These are phyloP conservation scores for Neopelma chrysocephalum DNA, from an alignment of 2,797 vertebrate species.

Conservation along the genomic window DNA sequence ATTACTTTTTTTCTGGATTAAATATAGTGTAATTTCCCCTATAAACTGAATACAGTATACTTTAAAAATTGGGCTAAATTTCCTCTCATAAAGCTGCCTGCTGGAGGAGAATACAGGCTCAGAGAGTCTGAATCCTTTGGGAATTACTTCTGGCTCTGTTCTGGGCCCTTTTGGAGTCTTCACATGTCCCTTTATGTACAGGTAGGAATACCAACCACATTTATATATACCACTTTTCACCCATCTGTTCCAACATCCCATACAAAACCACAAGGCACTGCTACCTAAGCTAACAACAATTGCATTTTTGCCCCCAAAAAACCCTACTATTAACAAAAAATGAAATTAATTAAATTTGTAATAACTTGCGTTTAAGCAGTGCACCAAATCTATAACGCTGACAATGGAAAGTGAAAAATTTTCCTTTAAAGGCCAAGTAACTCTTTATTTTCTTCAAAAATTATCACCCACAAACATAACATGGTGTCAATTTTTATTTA, in stretches of 20 bases:
- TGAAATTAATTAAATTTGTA: neutral
- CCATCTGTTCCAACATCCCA: neutral
- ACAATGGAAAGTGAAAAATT: neutral
- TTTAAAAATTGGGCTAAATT: neutral
- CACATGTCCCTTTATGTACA: neutral
- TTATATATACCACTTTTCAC: neutral
- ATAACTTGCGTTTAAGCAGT: neutral
- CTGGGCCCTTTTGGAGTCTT: neutral
- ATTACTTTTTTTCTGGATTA: neutral
- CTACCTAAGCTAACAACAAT: neutral
- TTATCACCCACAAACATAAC: neutral
- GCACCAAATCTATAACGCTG: neutral
- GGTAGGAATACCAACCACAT: neutral
- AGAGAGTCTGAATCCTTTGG: neutral
- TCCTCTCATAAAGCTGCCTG: neutral
- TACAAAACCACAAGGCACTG: neutral
- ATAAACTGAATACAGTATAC: accelerated
- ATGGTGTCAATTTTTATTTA: neutral
- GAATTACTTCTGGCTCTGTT: neutral
- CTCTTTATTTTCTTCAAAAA: neutral
- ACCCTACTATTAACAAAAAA: neutral
- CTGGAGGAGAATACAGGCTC: neutral
- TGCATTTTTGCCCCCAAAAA: accelerated
- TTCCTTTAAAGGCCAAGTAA: neutral
- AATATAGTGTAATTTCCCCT: accelerated